Percentiles rank a stretch among this genome's conserved stretches.
phyloP scores from a whole-genome alignment of 2,888 invertebrate species.

The Xylota segnis region DNA sequence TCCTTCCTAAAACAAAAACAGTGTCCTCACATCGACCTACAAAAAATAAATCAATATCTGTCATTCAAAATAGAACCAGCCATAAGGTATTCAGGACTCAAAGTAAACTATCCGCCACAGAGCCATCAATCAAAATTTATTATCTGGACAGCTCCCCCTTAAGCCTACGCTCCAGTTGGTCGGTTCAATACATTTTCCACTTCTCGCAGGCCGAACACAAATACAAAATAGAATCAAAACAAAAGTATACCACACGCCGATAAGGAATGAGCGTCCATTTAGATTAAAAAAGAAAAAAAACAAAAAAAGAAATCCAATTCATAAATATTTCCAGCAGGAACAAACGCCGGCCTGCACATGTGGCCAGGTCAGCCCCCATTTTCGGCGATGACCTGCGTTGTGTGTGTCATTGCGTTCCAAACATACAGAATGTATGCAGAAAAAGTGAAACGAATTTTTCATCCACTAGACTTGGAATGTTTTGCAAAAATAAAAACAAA shows the following conservation, averaged over 20 bases:
- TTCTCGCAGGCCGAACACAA: slow-evolving; percentile 8
- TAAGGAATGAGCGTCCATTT: slow-evolving; percentile 60
- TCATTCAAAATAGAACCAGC: slow-evolving; percentile 37
- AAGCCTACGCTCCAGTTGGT: slow-evolving; percentile 31
- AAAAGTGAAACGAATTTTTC: slow-evolving; percentile 1
- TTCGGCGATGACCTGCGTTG: slow-evolving; percentile 1
- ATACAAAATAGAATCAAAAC: slow-evolving; percentile 34
- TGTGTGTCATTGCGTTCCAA: slow-evolving; percentile 46
- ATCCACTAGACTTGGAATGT: not conserved
- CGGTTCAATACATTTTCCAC: slow-evolving; percentile 50
- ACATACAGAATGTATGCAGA: not conserved
- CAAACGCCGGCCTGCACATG: slow-evolving; percentile 56
- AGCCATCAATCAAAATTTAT: slow-evolving; percentile 70
- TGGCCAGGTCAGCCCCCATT: slow-evolving; percentile 10
- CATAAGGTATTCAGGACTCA: slow-evolving; percentile 44
- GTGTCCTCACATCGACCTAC: not conserved
- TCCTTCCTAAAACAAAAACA: not conserved
- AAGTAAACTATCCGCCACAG: slow-evolving; percentile 45
- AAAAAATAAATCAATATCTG: slow-evolving; percentile 54
- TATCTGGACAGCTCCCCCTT: slow-evolving; percentile 52
- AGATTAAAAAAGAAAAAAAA: slow-evolving; percentile 33
- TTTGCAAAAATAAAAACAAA: slow-evolving; percentile 12
- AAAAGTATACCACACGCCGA: slow-evolving; percentile 30
- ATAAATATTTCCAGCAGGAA: slow-evolving; percentile 46
- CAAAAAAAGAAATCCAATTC: slow-evolving; percentile 4